These are phyloP conservation scores for Protodeltote pygarga DNA, from an alignment of 2,888 invertebrate species.

Conservation along the genomic window DNA sequence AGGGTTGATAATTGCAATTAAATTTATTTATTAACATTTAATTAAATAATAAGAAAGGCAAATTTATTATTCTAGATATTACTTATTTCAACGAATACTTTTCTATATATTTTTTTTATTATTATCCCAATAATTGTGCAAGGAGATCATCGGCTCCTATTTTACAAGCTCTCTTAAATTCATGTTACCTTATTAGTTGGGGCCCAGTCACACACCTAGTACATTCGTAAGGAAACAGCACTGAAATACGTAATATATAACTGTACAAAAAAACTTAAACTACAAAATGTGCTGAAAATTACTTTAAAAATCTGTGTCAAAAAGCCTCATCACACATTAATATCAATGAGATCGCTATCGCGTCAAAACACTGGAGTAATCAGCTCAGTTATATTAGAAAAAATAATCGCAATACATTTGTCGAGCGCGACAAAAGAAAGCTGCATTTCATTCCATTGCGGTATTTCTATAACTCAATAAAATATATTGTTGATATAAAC, in stretches of 20 bases:
- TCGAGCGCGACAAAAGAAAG: too few species aligned
- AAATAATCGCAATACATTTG: slow-evolving; percentile 4
- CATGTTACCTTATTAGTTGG: too few species aligned
- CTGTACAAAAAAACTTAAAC: slow-evolving; percentile 73
- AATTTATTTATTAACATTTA: too few species aligned
- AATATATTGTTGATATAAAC: slow-evolving; percentile 19
- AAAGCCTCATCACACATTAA: slow-evolving; percentile 76
- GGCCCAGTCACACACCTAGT: slow-evolving; percentile 24
- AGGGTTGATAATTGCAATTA: slow-evolving; percentile 8
- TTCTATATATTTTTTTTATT: too few species aligned
- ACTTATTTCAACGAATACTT: not conserved
- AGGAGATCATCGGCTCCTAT: too few species aligned
- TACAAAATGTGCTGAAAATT: slow-evolving; percentile 62
- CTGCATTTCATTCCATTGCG: slow-evolving; percentile 13
- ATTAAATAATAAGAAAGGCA: too few species aligned
- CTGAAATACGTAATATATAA: slow-evolving; percentile 65
- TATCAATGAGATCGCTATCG: slow-evolving; percentile 75
- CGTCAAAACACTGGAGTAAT: slow-evolving; percentile 44
- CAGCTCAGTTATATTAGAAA: slow-evolving; percentile 22
- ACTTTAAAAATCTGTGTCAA: slow-evolving; percentile 55
- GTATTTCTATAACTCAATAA: slow-evolving; percentile 14
- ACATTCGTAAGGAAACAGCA: slow-evolving; percentile 44
- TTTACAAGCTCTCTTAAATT: too few species aligned
- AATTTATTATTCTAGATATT: not conserved
- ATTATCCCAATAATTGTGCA: too few species aligned